These are phyloP conservation scores for Lepidurus arcticus DNA, from an alignment of 1,140 invertebrate species.

Conservation along the genomic window DNA sequence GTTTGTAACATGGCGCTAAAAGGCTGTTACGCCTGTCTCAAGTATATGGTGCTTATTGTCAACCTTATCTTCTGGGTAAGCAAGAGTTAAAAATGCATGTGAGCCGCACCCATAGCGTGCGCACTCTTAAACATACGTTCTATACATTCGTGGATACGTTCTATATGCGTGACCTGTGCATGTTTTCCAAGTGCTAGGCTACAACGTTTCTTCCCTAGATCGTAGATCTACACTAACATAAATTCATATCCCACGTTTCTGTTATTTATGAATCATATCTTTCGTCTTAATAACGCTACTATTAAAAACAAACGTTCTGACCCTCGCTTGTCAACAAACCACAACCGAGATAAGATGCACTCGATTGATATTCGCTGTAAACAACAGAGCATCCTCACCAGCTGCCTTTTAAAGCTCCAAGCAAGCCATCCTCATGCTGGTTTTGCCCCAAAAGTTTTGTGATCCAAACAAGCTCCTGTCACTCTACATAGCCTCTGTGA, in stretches of 20 bases:
- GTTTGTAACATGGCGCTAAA: conserved; percentile 53
- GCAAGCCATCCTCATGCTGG: neutral
- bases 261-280: neutral
- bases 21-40: conserved; percentile 61
- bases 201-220: neutral
- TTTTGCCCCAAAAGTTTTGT: neutral
- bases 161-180: conserved; percentile 35
- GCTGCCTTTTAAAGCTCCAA: neutral
- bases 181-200: neutral
- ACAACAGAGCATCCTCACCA: neutral
- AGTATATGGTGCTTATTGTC: conserved; percentile 61
- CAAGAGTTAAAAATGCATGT: conserved; percentile 37
- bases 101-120: conserved; percentile 33
- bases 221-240: no score
- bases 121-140: no score
- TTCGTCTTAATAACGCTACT: neutral
- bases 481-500: no score
- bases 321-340: conserved; percentile 28
- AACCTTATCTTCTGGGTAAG: conserved; percentile 68
- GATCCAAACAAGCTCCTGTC: neutral
- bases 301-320: conserved; percentile 24
- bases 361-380: conserved; percentile 13
- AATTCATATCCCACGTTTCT: neutral
- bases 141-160: conserved; percentile 38
- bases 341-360: neutral